phyloP scores from a whole-genome alignment of 2,113 vertebrate species.

The Etia nguti region DNA sequence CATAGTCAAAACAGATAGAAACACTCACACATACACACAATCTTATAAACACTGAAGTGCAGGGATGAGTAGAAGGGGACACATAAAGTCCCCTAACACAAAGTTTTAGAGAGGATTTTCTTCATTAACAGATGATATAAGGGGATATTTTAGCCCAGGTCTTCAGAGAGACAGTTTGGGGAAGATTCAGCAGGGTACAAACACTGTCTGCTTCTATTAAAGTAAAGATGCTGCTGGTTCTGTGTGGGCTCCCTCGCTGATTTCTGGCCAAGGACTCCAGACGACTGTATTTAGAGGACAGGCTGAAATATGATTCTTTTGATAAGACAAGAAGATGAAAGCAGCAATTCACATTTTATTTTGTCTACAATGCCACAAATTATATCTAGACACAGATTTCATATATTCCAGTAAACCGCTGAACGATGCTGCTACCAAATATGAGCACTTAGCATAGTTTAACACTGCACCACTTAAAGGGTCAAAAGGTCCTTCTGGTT shows the following conservation, averaged over 20 bases:
- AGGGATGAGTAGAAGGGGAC: neutral
- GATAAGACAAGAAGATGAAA: neutral
- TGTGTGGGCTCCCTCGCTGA: neutral
- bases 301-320: neutral
- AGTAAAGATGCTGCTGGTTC: conserved; percentile 14
- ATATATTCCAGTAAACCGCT: neutral
- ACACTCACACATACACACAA: neutral
- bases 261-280: neutral
- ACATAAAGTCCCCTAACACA: neutral
- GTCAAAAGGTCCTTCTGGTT: conserved; percentile 16
- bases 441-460: neutral
- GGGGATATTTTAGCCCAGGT: neutral
- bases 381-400: neutral
- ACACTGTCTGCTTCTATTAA: conserved; percentile 9
- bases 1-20: neutral
- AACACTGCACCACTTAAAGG: neutral
- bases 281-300: conserved; percentile 6
- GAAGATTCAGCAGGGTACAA: neutral
- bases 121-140: conserved; percentile 9
- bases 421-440: neutral
- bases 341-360: neutral
- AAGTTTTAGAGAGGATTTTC: conserved; percentile 4
- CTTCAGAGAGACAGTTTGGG: neutral
- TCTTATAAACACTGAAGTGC: neutral
- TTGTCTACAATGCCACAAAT: neutral